Evolutionary conservation across 2,888 invertebrate species (phyloP), one percentile per base, ranked within the genome.

Genomic region (Conops quadrifasciatus): DNA sequence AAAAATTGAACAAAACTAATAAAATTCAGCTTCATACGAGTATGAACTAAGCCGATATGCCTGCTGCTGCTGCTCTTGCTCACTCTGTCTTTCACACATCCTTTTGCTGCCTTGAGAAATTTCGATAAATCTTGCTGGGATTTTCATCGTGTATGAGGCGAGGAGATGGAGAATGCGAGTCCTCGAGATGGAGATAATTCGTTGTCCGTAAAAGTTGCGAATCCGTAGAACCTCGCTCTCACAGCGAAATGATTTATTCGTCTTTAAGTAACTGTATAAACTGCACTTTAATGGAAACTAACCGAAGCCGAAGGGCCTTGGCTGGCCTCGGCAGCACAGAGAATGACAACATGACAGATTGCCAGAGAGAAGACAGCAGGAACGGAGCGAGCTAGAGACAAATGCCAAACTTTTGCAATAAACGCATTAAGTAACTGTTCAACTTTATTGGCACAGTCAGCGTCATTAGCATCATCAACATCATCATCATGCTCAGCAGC

Each of bases 361-460:
- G n/a, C n/a, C n/a, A n/a, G n/a, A n/a, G n/a, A n/a, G n/a, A n/a
- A n/a, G n/a, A n/a, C n/a, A n/a, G n/a, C n/a, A n/a, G n/a, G n/a
- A n/a, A n/a, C n/a, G n/a, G n/a, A 47, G 26, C 26, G 26, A 24
- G 13, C 24, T 21, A 2, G 21, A n/a, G 19, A 9, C 47, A 47
- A 65, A 56, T 66, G 56, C 51, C 56, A 66, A 66, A 66, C 56
- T 66, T 66, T 66, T 16, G 66, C 66, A 66, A 66, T 66, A 53
- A 66, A 56, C 66, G 36, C 28, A 66, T 66, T 66, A 66, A 53
- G 66, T 66, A 47, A 43, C 66, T 66, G 66, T 47, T 66, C 66
- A 66, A 66, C 56, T 66, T 66, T 66, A 66, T 66, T 66, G 66
- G 53, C 66, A 66, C 19, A 43, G 66, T 19, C 24, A 65, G 28